Percentiles rank a stretch among this genome's conserved stretches.
phyloP scores from a whole-genome alignment of 2,888 invertebrate species.

The Druceiella hillmani region DNA sequence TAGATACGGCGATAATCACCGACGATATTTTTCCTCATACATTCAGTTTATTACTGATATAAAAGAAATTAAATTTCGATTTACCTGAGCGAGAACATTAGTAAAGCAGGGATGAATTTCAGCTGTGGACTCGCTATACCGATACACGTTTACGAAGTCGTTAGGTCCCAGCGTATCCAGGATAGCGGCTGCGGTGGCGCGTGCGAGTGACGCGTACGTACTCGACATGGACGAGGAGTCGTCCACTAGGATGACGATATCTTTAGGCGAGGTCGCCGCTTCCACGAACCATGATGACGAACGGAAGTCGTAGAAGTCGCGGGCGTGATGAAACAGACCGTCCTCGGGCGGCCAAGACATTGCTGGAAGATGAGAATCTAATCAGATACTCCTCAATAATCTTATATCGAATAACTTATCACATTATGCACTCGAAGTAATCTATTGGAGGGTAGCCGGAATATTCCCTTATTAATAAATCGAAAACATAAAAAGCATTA shows the following conservation, averaged over 20 bases:
- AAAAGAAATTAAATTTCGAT: too few relatives aligned
- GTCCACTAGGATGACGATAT: conserved; percentile 91
- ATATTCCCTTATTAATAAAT: too few relatives aligned
- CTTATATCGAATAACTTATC: too few relatives aligned
- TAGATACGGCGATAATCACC: too few relatives aligned
- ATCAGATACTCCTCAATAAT: too few relatives aligned
- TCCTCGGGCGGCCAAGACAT: conserved; percentile 83
- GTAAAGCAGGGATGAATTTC: conserved; percentile 89
- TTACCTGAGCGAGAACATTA: conserved; percentile 81
- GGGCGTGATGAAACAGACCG: conserved; percentile 69
- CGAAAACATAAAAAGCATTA: too few relatives aligned
- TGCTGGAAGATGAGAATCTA: too few relatives aligned
- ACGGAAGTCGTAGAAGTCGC: conserved; percentile 90
- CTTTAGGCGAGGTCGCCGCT: conserved; percentile 96
- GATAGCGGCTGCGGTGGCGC: conserved; percentile 82
- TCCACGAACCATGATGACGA: conserved; percentile 95
- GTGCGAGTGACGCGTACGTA: conserved; percentile 77
- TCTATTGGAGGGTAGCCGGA: too few relatives aligned
- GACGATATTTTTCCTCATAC: too few relatives aligned
- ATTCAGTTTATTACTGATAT: too few relatives aligned
- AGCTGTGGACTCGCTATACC: conserved; percentile 78
- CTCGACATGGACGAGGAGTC: conserved; percentile 86
- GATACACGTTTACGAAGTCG: conserved; percentile 93
- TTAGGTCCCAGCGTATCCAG: conserved; percentile 94
- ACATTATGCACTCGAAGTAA: too few relatives aligned